Base-by-base conservation (phyloP, 2,113 vertebrate species). In the Leuciscus idus region DNA sequence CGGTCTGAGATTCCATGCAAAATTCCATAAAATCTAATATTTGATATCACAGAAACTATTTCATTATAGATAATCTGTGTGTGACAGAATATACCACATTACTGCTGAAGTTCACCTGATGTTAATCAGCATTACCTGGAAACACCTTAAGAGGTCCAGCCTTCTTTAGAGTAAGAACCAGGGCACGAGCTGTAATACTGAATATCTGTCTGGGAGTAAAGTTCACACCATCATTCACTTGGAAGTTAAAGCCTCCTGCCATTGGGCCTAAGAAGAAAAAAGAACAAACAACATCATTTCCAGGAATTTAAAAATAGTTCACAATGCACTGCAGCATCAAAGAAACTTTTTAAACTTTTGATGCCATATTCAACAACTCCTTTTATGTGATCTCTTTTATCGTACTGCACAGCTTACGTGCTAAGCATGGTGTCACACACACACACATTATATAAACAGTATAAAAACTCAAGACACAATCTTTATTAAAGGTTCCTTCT, bases 181-280 rank as follows among this genome's bases (percentile, higher is more conserved):
- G 92, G 0, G 28, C 91, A 89, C 17, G 92, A 88, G 97, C 96
- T 0, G 95, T 97, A 92, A 98, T 94, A 88, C 95, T 97, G 92
- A 98, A 98, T 92, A 96, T 97, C 87, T 97, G 96, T 43, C 86
- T 86, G 48, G 96, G 95, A 90, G 95, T 93, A 83, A 96, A 96
- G 92, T 98, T 98, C 91, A 97, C 91, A 57, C 97, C 97, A 52
- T 98, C 97, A 17, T 96, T 98, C 48, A 97, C 96, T 89, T 98
- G 96, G 90, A 99, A 98, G 91, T 62, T 97, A 92, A 98, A 99
- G 10, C 96, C 96, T 92, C 97, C 97, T 81, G 96, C 96, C 94
- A 95, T 94, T 77, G 96, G 89, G 82, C 98, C 98, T 99, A 89
- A 72, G 81, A 85, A 75, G 21, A 48, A 68, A 84, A 86, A 83